Conservation (phyloP, 2,797 vertebrate genomes). For the Acanthiza pusilla region DNA sequence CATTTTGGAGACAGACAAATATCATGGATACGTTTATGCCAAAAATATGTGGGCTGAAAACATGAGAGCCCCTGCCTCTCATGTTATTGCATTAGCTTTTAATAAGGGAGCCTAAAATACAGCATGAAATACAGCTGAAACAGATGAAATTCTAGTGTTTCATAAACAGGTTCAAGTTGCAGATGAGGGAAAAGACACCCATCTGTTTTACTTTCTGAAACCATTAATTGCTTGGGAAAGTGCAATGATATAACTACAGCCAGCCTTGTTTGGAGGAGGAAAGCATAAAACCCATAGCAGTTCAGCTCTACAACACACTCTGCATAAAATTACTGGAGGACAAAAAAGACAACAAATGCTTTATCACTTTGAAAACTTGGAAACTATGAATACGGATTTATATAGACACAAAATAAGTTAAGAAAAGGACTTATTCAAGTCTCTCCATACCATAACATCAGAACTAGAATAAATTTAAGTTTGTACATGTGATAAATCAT, state of each 20-base stretch:
- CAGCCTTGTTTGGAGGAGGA: neutral
- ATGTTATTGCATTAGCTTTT: neutral
- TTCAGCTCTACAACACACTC: neutral
- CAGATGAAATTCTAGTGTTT: neutral
- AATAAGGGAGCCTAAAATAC: neutral
- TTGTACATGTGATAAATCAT: neutral
- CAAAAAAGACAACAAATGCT: neutral
- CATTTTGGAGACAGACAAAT: conserved; percentile 22
- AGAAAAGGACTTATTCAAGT: neutral
- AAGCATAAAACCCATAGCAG: neutral
- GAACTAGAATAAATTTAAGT: neutral
- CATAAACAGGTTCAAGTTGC: neutral
- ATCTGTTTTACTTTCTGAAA: conserved; percentile 7
- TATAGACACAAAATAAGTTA: neutral
- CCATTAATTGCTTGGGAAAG: neutral
- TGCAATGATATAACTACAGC: neutral
- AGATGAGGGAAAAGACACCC: neutral
- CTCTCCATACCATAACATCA: neutral
- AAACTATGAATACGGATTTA: neutral
- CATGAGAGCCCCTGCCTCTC: neutral
- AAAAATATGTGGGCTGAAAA: neutral
- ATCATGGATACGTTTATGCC: neutral
- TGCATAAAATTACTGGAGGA: neutral
- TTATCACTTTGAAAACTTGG: neutral
- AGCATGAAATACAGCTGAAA: neutral